Evolutionary conservation across 2,113 vertebrate species (phyloP).

Genomic region (Vulpes vulpes): DNA sequence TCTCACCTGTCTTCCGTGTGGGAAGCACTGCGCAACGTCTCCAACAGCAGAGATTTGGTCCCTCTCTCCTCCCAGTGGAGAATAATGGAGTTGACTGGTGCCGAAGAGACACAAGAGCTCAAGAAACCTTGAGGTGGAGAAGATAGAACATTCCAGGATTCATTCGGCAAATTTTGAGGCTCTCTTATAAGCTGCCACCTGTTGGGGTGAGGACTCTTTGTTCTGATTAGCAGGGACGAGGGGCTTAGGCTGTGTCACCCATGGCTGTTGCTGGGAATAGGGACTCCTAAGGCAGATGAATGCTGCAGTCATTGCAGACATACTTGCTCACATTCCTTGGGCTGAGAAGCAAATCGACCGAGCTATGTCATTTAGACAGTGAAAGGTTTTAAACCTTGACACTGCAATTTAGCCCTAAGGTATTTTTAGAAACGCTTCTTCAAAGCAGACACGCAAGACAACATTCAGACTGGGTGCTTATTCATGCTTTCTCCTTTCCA

Average conservation of each 20-base stretch:
- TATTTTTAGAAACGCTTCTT: neutral
- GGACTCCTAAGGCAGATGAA: too few species aligned
- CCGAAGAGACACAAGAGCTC: neutral
- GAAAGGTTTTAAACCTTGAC: neutral
- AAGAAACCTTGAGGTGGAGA: neutral
- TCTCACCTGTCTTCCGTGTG: fast-evolving
- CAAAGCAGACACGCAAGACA: neutral
- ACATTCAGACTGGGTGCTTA: neutral
- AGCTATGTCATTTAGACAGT: neutral
- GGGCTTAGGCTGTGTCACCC: neutral
- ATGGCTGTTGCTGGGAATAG: fast-evolving
- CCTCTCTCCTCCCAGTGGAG: neutral
- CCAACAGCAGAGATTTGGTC: neutral
- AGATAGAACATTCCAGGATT: neutral
- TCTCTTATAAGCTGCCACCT: neutral
- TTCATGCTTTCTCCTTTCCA: neutral
- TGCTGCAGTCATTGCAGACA: fast-evolving
- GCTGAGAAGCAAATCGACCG: neutral
- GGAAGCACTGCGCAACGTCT: fast-evolving
- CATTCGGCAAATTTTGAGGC: too few species aligned
- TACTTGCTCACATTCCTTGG: neutral
- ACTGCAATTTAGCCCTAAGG: neutral
- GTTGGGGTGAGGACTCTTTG: neutral
- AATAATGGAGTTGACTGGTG: neutral
- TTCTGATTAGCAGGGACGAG: neutral